Evolutionary conservation across 2,113 vertebrate species (phyloP).

Genomic region (Dinomys branickii): DNA sequence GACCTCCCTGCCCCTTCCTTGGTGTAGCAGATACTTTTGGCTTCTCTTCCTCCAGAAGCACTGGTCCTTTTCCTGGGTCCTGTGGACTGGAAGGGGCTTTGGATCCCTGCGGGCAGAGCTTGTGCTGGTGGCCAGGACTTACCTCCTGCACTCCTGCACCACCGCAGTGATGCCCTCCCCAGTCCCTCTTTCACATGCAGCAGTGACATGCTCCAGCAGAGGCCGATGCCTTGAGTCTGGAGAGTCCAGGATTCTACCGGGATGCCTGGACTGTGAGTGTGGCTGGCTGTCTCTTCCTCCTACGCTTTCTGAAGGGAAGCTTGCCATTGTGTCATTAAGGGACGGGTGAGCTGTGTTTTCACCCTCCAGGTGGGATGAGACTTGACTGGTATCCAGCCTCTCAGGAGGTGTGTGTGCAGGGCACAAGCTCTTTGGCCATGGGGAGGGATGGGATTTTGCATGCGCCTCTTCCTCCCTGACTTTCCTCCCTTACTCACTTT

Average conservation of each 20-base stretch:
- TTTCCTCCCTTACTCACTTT: neutral
- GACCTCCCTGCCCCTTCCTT: too few relatives aligned
- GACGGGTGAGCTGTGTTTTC: neutral
- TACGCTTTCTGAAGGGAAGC: neutral
- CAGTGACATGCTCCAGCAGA: rapidly evolving
- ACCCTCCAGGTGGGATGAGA: neutral
- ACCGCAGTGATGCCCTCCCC: rapidly evolving
- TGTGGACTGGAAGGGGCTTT: too few relatives aligned
- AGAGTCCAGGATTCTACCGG: neutral
- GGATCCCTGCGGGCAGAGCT: rapidly evolving
- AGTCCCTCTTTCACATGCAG: rapidly evolving
- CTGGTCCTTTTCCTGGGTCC: too few relatives aligned
- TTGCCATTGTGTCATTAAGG: neutral
- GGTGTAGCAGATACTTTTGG: rapidly evolving
- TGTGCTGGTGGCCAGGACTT: neutral
- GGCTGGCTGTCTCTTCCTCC: rapidly evolving
- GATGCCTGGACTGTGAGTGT: rapidly evolving
- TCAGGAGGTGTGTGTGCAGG: neutral
- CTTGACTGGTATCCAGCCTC: too few relatives aligned
- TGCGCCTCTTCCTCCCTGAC: neutral
- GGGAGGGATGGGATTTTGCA: rapidly evolving
- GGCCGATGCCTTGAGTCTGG: rapidly evolving
- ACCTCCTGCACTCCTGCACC: rapidly evolving
- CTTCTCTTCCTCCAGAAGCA: neutral
- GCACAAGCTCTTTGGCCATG: rapidly evolving